A percentile compares a stretch with the other conserved stretches of the same genome.
Evolutionary conservation across 2,113 vertebrate species (phyloP).

Genomic region (Mola mola): DNA sequence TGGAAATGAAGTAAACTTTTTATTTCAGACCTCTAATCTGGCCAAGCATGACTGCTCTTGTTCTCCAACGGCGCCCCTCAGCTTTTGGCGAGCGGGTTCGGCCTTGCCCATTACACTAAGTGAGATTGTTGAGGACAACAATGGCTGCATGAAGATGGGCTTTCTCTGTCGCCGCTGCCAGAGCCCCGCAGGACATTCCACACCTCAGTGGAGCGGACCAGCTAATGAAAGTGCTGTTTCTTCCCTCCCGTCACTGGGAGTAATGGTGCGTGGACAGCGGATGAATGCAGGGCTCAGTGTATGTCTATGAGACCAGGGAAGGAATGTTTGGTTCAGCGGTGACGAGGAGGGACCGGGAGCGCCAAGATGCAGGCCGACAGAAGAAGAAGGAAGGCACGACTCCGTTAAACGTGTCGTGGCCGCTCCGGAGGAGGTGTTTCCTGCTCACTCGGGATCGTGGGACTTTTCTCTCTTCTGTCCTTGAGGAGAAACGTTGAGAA

Average conservation of each 20-base stretch:
- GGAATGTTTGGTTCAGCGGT: slow-evolving; percentile 73
- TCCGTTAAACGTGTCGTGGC: slow-evolving; percentile 61
- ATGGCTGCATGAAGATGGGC: slow-evolving; percentile 68
- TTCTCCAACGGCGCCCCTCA: slow-evolving; percentile 55
- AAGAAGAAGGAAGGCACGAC: slow-evolving; percentile 58
- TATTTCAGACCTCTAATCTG: slow-evolving; percentile 65
- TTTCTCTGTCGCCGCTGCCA: slow-evolving; percentile 65
- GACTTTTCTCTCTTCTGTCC: not conserved
- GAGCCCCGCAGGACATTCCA: slow-evolving; percentile 73
- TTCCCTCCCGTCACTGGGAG: slow-evolving; percentile 74
- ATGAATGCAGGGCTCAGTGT: slow-evolving; percentile 76
- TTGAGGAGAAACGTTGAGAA: slow-evolving; percentile 21
- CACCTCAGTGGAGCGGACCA: slow-evolving; percentile 70
- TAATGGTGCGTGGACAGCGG: slow-evolving; percentile 78
- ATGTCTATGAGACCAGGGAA: slow-evolving; percentile 58
- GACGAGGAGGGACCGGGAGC: slow-evolving; percentile 42
- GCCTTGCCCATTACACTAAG: slow-evolving; percentile 74
- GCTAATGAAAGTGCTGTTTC: slow-evolving; percentile 79
- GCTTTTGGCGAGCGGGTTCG: slow-evolving; percentile 61
- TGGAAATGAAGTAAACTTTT: slow-evolving; percentile 60
- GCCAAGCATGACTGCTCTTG: slow-evolving; percentile 73
- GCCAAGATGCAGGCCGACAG: slow-evolving; percentile 63
- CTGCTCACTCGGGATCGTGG: too few relatives aligned
- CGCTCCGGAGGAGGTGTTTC: too few relatives aligned
- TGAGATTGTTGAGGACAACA: slow-evolving; percentile 74